Conservation (phyloP, 2,888 invertebrate genomes). For the Cosmia trapezina region DNA sequence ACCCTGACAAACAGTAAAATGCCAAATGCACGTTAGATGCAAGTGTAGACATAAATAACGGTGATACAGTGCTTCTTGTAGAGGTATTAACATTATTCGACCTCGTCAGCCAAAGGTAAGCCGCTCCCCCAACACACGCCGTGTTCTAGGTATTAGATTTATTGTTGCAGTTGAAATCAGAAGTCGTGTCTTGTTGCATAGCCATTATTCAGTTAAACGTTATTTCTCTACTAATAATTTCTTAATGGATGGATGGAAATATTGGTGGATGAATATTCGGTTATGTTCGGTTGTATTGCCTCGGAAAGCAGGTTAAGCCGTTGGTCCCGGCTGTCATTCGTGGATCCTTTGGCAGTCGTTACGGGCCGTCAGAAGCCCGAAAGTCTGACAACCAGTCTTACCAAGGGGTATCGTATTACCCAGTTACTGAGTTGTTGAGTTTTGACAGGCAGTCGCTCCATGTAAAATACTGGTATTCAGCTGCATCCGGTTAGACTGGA, state of each 20-base stretch:
- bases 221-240: conserved; percentile 65
- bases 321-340: too few species aligned
- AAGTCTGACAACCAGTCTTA: too few species aligned
- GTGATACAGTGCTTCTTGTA: conserved; percentile 54
- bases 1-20: conserved; percentile 53
- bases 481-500: too few species aligned
- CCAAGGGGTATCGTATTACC: too few species aligned
- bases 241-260: conserved; percentile 58
- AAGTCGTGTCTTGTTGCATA: conserved; percentile 77
- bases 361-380: too few species aligned
- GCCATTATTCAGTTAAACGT: conserved; percentile 69
- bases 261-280: conserved; percentile 38
- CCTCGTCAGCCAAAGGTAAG: conserved; percentile 74
- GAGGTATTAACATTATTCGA: conserved; percentile 71
- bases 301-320: too few species aligned
- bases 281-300: too few species aligned
- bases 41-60: conserved; percentile 58
- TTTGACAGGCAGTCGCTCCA: too few species aligned
- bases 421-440: too few species aligned
- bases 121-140: conserved; percentile 73
- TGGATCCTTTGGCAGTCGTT: too few species aligned
- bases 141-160: conserved; percentile 72
- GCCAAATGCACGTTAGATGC: conserved; percentile 50
- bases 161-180: conserved; percentile 74
- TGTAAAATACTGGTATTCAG: too few species aligned